phyloP scores from a whole-genome alignment of 2,113 vertebrate genomes.

The Seriola dumerili region DNA sequence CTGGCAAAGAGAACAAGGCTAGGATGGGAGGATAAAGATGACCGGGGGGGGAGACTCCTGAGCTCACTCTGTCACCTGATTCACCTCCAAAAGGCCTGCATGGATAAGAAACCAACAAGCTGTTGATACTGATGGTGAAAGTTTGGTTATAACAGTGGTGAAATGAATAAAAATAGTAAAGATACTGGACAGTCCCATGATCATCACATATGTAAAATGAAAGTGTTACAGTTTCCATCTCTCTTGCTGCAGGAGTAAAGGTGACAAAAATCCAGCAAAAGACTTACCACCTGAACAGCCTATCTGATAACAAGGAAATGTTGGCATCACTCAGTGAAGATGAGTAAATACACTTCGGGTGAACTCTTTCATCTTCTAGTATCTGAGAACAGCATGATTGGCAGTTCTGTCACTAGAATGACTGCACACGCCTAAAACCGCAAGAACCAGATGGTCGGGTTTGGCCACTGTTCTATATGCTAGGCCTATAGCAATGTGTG shows the following conservation, averaged over 20 bases:
- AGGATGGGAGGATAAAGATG: conserved; percentile 30
- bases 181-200: background rate
- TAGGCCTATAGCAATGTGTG: background rate
- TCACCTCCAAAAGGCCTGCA: conserved; percentile 24
- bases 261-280: background rate
- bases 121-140: conserved; percentile 14
- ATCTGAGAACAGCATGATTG: conserved; percentile 8
- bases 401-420: conserved; percentile 23
- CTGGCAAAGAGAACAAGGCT: conserved; percentile 44
- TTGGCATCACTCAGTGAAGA: background rate
- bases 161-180: conserved; percentile 5
- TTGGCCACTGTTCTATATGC: conserved; percentile 6
- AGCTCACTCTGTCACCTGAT: conserved; percentile 23
- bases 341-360: conserved; percentile 10
- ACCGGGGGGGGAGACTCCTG: conserved; percentile 9
- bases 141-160: background rate
- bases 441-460: conserved; percentile 58
- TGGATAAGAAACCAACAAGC: conserved; percentile 33
- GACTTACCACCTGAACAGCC: background rate
- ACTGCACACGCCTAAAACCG: conserved; percentile 3
- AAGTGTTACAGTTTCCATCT: background rate
- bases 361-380: background rate
- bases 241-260: background rate
- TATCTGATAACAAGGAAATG: background rate
- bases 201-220: background rate